Conservation (phyloP, 1,140 invertebrate species). For the Myzus persicae region DNA sequence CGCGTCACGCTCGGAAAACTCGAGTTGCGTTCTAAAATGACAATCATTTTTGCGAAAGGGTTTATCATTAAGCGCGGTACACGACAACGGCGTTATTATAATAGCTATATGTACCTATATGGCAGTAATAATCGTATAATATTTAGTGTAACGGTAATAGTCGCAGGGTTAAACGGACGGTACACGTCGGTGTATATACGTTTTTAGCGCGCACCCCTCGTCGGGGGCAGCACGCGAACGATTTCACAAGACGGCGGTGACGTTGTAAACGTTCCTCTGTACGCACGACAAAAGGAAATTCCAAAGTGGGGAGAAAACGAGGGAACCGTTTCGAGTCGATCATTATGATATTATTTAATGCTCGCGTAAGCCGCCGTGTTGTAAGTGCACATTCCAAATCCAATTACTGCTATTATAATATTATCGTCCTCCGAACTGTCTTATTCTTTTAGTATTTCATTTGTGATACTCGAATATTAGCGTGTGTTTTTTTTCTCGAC, state of each 20-base stretch:
- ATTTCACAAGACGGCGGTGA: neutral
- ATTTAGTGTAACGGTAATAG: neutral
- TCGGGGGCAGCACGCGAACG: neutral
- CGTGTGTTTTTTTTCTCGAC: neutral
- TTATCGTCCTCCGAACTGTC: neutral
- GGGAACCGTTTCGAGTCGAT: neutral
- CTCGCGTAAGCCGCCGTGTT: neutral
- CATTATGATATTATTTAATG: neutral
- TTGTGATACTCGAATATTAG: neutral
- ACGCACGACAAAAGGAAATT: neutral
- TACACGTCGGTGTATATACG: neutral
- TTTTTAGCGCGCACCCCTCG: neutral
- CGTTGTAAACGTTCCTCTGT: neutral
- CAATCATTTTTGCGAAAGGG: neutral
- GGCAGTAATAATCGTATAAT: neutral
- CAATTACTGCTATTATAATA: neutral
- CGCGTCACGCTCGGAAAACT: neutral
- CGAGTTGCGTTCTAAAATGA: neutral
- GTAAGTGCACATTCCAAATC: neutral
- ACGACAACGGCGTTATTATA: neutral
- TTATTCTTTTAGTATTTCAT: neutral
- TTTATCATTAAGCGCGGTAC: neutral
- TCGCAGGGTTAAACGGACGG: neutral
- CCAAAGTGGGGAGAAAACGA: neutral
- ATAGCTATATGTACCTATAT: too few species aligned